Conservation (phyloP, 2,888 invertebrate species). For the Habrosyne pyritoides region DNA sequence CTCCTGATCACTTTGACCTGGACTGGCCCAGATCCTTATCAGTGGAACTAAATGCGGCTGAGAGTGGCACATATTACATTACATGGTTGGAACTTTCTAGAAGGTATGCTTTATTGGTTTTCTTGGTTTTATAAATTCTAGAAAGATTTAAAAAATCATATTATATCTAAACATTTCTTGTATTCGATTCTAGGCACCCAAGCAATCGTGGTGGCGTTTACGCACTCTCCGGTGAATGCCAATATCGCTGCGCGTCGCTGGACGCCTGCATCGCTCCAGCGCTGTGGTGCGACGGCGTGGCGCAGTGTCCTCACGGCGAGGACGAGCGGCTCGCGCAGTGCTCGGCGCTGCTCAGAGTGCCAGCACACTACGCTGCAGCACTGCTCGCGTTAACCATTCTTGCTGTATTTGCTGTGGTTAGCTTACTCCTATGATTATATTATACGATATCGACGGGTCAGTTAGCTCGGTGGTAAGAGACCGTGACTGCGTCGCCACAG, state of each 20-base stretch:
- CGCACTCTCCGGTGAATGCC: conserved; percentile 88
- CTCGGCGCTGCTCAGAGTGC: conserved; percentile 89
- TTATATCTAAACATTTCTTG: too few species aligned
- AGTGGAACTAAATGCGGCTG: conserved; percentile 91
- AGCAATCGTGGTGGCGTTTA: conserved; percentile 80
- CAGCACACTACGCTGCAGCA: conserved; percentile 87
- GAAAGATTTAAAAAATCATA: too few species aligned
- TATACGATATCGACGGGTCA: too few species aligned
- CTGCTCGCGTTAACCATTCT: conserved; percentile 79
- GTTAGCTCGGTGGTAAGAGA: too few species aligned
- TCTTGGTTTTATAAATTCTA: not conserved
- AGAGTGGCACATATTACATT: conserved; percentile 89
- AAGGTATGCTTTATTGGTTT: conserved; percentile 49
- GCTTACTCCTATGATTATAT: conserved; percentile 25
- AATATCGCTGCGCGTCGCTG: conserved; percentile 89
- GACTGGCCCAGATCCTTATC: conserved; percentile 88
- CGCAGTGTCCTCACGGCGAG: conserved; percentile 91
- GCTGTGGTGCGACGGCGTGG: conserved; percentile 91
- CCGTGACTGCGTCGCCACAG: too few species aligned
- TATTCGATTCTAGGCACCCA: conserved; percentile 70
- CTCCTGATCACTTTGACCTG: conserved; percentile 83
- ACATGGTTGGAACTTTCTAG: conserved; percentile 93
- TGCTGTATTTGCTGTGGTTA: conserved; percentile 79
- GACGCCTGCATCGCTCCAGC: conserved; percentile 91
- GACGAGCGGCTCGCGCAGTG: conserved; percentile 92